These are phyloP conservation scores for Pterocles burchelli DNA, from an alignment of 2,113 vertebrate species.

Conservation along the genomic window DNA sequence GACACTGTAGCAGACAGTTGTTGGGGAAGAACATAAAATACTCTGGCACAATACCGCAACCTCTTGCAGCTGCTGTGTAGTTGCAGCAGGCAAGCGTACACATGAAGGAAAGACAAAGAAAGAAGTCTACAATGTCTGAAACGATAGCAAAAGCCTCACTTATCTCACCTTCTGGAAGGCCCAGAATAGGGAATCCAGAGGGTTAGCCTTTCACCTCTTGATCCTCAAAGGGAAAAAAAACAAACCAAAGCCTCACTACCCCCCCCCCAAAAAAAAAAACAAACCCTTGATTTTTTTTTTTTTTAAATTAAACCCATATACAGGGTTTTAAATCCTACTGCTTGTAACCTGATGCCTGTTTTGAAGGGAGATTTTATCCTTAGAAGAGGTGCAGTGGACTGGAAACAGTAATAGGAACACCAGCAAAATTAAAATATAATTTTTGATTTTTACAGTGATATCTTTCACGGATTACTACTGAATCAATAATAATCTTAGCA, in stretches of 20 bases:
- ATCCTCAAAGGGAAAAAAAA: neutral
- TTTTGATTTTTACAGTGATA: neutral
- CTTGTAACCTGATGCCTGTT: neutral
- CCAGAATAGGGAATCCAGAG: neutral
- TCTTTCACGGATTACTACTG: neutral
- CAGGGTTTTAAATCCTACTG: neutral
- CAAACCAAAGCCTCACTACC: too few relatives aligned
- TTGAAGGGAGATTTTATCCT: neutral
- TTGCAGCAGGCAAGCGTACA: neutral
- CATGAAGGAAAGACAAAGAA: neutral
- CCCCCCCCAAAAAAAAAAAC: too few relatives aligned
- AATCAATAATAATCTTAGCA: neutral
- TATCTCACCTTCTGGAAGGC: neutral
- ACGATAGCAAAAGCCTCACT: neutral
- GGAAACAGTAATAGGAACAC: neutral
- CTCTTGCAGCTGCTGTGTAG: neutral
- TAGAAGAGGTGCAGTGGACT: neutral
- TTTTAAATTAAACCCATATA: neutral
- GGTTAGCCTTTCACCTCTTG: neutral
- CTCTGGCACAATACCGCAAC: neutral
- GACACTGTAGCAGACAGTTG: neutral
- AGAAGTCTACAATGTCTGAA: neutral
- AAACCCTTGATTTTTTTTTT: too few relatives aligned
- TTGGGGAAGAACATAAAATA: neutral
- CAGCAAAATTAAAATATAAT: neutral